These are phyloP conservation scores for Leptopilina drosophilae DNA, from an alignment of 2,888 invertebrate genomes.

Conservation along the genomic window DNA sequence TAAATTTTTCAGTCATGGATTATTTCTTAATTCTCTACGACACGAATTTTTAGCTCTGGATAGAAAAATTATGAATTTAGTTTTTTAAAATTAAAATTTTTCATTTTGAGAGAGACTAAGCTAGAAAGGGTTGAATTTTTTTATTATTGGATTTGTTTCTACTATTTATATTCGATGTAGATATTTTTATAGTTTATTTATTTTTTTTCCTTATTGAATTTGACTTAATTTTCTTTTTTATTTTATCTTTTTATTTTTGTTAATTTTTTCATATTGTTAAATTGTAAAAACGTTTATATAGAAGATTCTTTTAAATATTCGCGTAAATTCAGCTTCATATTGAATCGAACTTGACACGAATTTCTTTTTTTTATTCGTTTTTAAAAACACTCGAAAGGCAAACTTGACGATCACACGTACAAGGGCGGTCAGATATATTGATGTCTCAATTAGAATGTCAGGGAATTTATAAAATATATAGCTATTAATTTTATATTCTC, in stretches of 20 bases:
- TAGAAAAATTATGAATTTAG: too few relatives aligned
- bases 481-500: not conserved
- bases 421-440: slow-evolving; percentile 8
- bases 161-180: too few relatives aligned
- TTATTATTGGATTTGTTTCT: too few relatives aligned
- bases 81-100: too few relatives aligned
- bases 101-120: too few relatives aligned
- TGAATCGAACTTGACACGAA: slow-evolving; percentile 34
- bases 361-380: slow-evolving; percentile 11
- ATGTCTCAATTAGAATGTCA: slow-evolving; percentile 23
- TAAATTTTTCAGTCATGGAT: not conserved
- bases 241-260: too few relatives aligned
- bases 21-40: not conserved
- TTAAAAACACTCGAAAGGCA: slow-evolving; percentile 3
- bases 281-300: not conserved
- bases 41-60: too few relatives aligned
- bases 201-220: too few relatives aligned
- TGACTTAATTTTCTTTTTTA: too few relatives aligned
- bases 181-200: too few relatives aligned
- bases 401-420: slow-evolving; percentile 36
- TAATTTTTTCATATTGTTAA: not conserved
- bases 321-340: not conserved
- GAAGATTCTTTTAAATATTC: too few relatives aligned
- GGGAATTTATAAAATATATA: slow-evolving; percentile 21
- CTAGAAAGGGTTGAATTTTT: too few relatives aligned